phyloP scores from a whole-genome alignment of 2,888 invertebrate genomes.

The Graphium colonna region DNA sequence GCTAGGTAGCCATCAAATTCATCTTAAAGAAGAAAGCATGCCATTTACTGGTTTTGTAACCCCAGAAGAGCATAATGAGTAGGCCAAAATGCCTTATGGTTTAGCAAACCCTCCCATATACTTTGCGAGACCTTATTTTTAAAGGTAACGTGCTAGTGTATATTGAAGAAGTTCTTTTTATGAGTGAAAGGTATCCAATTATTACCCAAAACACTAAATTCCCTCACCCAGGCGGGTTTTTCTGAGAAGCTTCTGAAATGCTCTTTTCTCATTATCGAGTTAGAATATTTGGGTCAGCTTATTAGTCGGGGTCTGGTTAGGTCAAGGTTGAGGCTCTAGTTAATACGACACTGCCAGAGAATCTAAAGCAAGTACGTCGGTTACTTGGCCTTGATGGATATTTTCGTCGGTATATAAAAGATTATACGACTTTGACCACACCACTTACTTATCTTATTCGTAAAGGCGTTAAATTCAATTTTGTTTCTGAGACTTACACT shows the following conservation, averaged over 20 bases:
- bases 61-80: slow-evolving; percentile 21
- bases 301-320: slow-evolving; percentile 7
- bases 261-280: no score
- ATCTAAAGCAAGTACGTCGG: not conserved
- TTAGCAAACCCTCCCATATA: slow-evolving; percentile 21
- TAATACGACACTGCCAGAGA: not conserved
- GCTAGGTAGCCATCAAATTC: slow-evolving; percentile 24
- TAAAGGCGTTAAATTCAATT: not conserved
- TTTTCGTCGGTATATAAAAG: slow-evolving; percentile 11
- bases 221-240: no score
- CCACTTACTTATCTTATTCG: slow-evolving; percentile 12
- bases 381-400: slow-evolving; percentile 13
- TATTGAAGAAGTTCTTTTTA: no score
- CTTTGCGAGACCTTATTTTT: no score
- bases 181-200: no score
- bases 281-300: no score
- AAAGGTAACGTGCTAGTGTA: no score
- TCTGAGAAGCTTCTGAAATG: no score
- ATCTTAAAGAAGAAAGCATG: slow-evolving; percentile 12
- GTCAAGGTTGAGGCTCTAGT: not conserved
- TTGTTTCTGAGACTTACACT: no score
- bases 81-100: slow-evolving; percentile 24
- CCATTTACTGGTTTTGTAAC: slow-evolving; percentile 16
- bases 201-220: no score
- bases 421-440: slow-evolving; percentile 17